A percentile compares a stretch with the other conserved stretches of the same genome.
Conservation (phyloP, 2,888 invertebrate species). For the Rhaphigaster nebulosa region DNA sequence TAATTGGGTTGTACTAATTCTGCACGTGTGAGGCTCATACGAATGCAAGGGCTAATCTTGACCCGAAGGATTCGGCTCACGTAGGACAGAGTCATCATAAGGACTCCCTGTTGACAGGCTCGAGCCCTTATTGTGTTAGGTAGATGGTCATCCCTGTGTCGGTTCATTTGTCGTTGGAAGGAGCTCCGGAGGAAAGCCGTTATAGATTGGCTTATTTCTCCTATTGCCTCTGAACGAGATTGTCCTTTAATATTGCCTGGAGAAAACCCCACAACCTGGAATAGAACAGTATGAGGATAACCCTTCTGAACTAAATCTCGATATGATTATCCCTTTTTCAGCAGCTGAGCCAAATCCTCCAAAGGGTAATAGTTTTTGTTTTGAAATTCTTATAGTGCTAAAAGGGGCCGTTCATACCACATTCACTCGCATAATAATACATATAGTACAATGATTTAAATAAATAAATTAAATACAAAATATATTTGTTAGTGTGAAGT, state of each 20-base stretch:
- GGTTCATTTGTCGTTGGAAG: conserved; percentile 18
- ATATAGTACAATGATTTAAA: too few species aligned
- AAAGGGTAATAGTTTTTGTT: background rate
- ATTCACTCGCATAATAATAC: too few species aligned
- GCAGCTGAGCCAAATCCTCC: background rate
- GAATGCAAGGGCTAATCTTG: conserved; percentile 51
- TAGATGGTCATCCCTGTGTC: conserved; percentile 21
- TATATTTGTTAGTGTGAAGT: too few species aligned
- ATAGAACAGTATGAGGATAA: background rate
- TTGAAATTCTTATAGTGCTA: too few species aligned
- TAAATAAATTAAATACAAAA: too few species aligned
- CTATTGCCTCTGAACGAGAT: conserved; percentile 1
- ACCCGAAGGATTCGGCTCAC: conserved; percentile 35
- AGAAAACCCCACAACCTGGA: background rate
- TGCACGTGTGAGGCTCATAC: conserved; percentile 39
- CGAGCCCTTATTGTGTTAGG: conserved; percentile 27
- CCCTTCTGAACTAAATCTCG: background rate
- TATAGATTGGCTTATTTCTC: conserved; percentile 44
- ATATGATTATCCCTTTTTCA: background rate
- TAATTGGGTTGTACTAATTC: conserved; percentile 56
- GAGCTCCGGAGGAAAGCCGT: background rate
- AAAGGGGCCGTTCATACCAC: too few species aligned
- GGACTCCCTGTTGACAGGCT: conserved; percentile 29
- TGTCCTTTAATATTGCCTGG: conserved; percentile 6
- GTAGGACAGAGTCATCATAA: conserved; percentile 54